These are phyloP conservation scores for Pyrgus malvae DNA, from an alignment of 2,888 invertebrate genomes.

Conservation along the genomic window DNA sequence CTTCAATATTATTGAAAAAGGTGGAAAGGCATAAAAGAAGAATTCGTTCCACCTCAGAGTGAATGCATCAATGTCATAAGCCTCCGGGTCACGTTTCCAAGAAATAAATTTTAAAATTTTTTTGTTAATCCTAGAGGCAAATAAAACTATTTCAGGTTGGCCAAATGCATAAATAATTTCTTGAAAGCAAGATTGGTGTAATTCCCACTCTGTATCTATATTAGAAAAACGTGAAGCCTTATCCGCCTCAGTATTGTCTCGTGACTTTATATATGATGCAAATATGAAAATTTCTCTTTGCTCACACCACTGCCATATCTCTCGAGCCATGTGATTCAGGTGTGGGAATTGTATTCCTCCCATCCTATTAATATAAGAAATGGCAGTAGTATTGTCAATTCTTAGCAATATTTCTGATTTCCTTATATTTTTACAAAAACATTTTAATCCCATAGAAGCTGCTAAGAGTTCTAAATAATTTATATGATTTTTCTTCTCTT, in stretches of 20 bases:
- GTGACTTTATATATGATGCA: neutral
- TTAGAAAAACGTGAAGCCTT: too few relatives aligned
- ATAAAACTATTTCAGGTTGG: slow-evolving; percentile 30
- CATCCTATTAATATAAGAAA: too few relatives aligned
- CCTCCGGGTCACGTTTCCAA: slow-evolving; percentile 32
- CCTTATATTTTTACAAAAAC: too few relatives aligned
- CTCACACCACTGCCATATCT: slow-evolving; percentile 1
- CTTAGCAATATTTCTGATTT: neutral
- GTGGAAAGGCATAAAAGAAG: slow-evolving; percentile 33
- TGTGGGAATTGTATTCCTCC: neutral
- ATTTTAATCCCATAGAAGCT: too few relatives aligned
- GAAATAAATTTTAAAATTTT: slow-evolving; percentile 30
- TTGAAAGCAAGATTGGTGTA: neutral
- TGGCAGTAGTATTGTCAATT: neutral
- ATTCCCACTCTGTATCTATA: neutral
- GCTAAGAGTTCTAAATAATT: too few relatives aligned
- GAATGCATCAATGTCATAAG: slow-evolving; percentile 28
- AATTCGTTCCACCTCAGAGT: slow-evolving; percentile 24
- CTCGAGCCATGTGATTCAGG: neutral
- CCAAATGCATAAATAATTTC: slow-evolving; percentile 25
- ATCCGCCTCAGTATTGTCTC: too few relatives aligned
- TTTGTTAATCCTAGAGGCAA: slow-evolving; percentile 32
- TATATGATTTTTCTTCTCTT: too few relatives aligned
- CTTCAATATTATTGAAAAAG: slow-evolving; percentile 29
- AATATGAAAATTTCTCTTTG: neutral